A percentile compares a stretch with the other conserved stretches of the same genome.
Conservation (phyloP, 2,888 invertebrate species). For the Plusia festucae region DNA sequence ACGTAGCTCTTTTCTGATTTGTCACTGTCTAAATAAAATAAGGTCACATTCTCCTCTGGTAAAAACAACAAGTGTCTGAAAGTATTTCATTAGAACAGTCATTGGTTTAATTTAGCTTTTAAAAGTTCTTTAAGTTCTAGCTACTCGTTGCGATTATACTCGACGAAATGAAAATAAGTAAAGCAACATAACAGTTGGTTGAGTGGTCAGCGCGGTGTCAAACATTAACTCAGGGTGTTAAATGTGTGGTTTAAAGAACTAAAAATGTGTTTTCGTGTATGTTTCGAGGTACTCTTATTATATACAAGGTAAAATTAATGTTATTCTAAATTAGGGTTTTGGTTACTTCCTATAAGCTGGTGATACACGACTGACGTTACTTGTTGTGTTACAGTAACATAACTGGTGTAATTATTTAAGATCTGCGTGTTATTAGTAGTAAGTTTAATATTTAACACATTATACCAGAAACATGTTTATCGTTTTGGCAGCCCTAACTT, state of each 20-base stretch:
- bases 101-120: conserved; percentile 10
- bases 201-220: conserved; percentile 17
- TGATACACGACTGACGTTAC: conserved; percentile 5
- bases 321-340: conserved; percentile 8
- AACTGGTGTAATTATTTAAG: conserved; percentile 38
- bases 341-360: conserved; percentile 14
- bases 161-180: conserved; percentile 29
- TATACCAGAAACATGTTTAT: conserved; percentile 75
- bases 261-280: conserved; percentile 1
- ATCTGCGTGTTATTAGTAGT: conserved; percentile 34
- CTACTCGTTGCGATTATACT: conserved; percentile 25
- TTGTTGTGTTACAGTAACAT: conserved; percentile 26
- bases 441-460: conserved; percentile 40
- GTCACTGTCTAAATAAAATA: neutral
- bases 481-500: conserved; percentile 87
- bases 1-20: conserved; percentile 7
- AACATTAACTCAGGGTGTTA: conserved; percentile 12
- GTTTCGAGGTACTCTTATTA: conserved; percentile 11
- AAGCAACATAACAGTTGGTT: conserved; percentile 20
- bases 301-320: neutral
- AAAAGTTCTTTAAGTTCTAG: conserved; percentile 12
- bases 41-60: conserved; percentile 12
- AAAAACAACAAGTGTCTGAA: conserved; percentile 13
- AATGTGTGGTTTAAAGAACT: conserved; percentile 25
- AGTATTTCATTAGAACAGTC: conserved; percentile 9